phyloP scores from a whole-genome alignment of 2,888 invertebrate genomes.

The Nephrotoma appendiculata region DNA sequence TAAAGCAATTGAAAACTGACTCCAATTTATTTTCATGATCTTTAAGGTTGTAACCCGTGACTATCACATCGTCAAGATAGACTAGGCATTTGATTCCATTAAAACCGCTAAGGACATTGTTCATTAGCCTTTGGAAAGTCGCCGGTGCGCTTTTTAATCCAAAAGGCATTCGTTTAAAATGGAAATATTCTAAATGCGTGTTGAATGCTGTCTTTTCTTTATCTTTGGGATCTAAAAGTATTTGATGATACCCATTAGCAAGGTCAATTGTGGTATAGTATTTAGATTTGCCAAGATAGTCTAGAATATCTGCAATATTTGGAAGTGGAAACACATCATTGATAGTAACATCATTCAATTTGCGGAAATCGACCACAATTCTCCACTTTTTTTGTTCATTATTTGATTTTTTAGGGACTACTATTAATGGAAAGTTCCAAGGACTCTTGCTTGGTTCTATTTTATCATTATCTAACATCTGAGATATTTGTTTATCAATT shows the following conservation, averaged over 20 bases:
- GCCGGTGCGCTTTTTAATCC: neutral
- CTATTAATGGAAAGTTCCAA: neutral
- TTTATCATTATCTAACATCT: no score
- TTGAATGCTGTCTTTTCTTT: neutral
- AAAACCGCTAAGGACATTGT: neutral
- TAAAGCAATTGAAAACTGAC: neutral
- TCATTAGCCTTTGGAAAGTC: neutral
- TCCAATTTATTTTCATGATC: neutral
- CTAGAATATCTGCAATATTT: no score
- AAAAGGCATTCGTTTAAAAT: no score
- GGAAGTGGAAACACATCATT: no score
- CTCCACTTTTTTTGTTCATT: neutral
- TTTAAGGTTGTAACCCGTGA: neutral
- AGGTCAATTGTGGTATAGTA: neutral
- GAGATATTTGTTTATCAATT: no score
- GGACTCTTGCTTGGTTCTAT: neutral
- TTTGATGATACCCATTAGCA: neutral
- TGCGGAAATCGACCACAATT: no score
- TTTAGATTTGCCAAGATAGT: no score
- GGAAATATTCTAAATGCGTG: no score
- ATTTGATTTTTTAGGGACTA: neutral
- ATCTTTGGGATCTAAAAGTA: neutral
- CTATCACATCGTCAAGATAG: neutral
- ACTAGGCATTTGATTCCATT: neutral
- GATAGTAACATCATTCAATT: no score